Conservation (phyloP, 2,888 invertebrate genomes). For the Eupithecia subumbrata region DNA sequence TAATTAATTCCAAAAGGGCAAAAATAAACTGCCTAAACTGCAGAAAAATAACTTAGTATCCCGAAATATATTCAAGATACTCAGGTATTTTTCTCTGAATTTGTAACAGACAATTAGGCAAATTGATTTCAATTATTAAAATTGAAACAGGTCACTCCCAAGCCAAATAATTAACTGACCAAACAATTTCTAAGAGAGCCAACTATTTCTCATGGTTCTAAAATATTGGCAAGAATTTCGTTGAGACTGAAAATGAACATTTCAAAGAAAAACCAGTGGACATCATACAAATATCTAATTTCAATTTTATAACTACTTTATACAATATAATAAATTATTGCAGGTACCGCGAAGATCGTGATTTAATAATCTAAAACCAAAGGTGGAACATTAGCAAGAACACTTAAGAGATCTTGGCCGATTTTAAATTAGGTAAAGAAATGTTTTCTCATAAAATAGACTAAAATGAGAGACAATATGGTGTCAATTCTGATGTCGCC, state of each 20-base stretch:
- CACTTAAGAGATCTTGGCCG: not conserved
- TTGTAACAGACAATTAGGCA: not conserved
- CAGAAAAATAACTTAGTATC: no score
- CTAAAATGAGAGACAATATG: not conserved
- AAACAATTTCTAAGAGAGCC: not conserved
- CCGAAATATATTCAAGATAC: no score
- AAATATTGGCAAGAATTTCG: conserved; percentile 6
- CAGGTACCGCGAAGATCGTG: conserved; percentile 5
- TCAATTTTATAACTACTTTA: conserved; percentile 6
- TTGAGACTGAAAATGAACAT: not conserved
- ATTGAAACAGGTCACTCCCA: not conserved
- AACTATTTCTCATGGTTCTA: not conserved
- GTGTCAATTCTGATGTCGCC: no score
- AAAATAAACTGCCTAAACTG: not conserved
- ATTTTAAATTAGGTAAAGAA: not conserved
- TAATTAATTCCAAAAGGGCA: not conserved
- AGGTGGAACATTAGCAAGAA: not conserved
- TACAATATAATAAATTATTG: conserved; percentile 1
- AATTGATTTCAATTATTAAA: not conserved
- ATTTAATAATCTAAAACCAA: not conserved
- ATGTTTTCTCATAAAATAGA: not conserved
- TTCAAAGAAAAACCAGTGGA: no score
- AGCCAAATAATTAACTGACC: not conserved
- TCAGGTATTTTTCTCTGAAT: no score
- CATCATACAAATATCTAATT: not conserved